A percentile compares a stretch with the other conserved stretches of the same genome.
Evolutionary conservation across 2,797 vertebrate genomes (phyloP).

Genomic region (Danio tinwini): DNA sequence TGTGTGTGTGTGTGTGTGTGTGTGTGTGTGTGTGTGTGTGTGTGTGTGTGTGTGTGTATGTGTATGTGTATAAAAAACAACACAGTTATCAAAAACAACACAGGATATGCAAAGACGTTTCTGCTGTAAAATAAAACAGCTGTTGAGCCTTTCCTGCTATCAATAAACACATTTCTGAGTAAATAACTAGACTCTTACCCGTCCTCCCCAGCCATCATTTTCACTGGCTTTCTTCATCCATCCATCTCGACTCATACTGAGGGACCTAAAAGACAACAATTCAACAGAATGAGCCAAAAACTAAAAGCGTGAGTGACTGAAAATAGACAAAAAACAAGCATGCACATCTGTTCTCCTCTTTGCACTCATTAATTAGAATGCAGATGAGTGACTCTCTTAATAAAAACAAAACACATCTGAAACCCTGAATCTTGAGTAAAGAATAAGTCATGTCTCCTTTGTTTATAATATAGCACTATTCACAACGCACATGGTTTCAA

Average conservation of each 20-base stretch:
- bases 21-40: too few relatives aligned
- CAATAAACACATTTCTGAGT: constrained; percentile 2
- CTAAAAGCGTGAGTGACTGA: not conserved
- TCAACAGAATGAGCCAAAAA: constrained; percentile 26
- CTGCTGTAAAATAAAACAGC: not conserved
- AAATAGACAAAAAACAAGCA: not conserved
- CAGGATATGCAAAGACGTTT: not conserved
- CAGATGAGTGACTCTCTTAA: not conserved
- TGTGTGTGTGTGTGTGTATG: too few relatives aligned
- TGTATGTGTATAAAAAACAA: too few relatives aligned
- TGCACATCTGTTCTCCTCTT: constrained; percentile 12
- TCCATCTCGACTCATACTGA: constrained; percentile 96
- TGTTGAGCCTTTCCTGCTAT: not conserved
- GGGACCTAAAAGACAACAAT: constrained; percentile 74
- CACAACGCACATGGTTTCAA: not conserved
- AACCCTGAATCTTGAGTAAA: not conserved
- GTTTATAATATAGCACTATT: not conserved
- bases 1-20: too few relatives aligned
- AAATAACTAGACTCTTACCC: constrained; percentile 77
- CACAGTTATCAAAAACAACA: not conserved
- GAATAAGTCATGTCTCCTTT: not conserved
- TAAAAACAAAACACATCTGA: not conserved
- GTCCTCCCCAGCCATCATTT: constrained; percentile 90
- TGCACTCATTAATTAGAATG: not conserved
- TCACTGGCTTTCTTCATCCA: constrained; percentile 90